phyloP scores from a whole-genome alignment of 2,797 vertebrate species.

The Lemur catta region DNA sequence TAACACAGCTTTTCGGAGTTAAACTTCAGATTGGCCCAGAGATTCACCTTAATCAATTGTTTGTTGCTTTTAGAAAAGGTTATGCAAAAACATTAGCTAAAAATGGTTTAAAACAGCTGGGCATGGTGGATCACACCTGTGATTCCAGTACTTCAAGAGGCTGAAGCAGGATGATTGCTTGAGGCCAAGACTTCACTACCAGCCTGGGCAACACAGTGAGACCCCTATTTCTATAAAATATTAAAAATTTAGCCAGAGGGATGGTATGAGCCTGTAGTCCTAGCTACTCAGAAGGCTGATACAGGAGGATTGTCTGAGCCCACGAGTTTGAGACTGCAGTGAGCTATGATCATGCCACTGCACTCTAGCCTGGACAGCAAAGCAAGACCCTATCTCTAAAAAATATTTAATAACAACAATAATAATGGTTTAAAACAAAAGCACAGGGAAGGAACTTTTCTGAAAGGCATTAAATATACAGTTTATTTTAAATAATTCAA shows the following conservation, averaged over 20 bases:
- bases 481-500: conserved; percentile 25
- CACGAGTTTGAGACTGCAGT: neutral
- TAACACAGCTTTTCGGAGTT: neutral
- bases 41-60: neutral
- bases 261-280: neutral
- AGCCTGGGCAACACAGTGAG: neutral
- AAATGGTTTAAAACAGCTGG: neutral
- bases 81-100: conserved; percentile 23
- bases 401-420: neutral
- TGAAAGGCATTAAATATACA: conserved; percentile 9
- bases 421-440: conserved; percentile 26
- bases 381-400: neutral
- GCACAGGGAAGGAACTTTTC: neutral
- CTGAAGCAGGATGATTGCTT: neutral
- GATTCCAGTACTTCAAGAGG: neutral
- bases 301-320: neutral
- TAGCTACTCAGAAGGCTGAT: neutral
- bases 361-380: neutral
- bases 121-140: neutral
- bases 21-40: neutral
- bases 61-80: conserved; percentile 33
- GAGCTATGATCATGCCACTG: neutral
- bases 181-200: neutral
- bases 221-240: neutral
- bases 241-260: neutral